These are phyloP conservation scores for Lagenorhynchus albirostris DNA, from an alignment of 2,113 vertebrate genomes.

Conservation along the genomic window DNA sequence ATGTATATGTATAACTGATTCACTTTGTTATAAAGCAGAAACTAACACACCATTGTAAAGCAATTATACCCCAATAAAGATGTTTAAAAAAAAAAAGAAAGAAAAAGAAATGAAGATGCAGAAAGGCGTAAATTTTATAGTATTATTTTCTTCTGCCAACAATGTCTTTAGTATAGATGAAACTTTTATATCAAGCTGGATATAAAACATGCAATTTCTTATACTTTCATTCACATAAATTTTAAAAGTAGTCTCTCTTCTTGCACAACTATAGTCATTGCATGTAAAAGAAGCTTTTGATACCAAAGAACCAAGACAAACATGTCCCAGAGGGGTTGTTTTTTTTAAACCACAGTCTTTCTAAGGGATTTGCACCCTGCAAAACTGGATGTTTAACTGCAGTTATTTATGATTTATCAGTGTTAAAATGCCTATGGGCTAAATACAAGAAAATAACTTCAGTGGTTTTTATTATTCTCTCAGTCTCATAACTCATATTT, in stretches of 20 bases:
- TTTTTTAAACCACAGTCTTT: background rate
- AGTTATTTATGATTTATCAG: slow-evolving; percentile 48
- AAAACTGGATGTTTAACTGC: slow-evolving; percentile 43
- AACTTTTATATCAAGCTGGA: background rate
- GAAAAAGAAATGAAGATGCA: background rate
- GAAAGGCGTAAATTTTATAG: background rate
- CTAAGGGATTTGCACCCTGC: background rate
- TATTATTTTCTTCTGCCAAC: background rate
- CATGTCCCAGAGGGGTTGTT: background rate
- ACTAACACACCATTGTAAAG: no score
- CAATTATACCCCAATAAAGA: no score
- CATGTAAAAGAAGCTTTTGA: background rate
- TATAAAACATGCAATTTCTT: background rate
- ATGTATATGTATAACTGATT: no score
- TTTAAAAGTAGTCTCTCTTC: background rate
- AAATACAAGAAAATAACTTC: slow-evolving; percentile 51
- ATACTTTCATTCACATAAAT: slow-evolving; percentile 31
- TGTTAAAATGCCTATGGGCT: slow-evolving; percentile 41
- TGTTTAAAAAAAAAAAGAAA: no score
- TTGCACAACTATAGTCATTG: background rate
- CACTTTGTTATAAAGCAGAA: no score
- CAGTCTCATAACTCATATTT: slow-evolving; percentile 44
- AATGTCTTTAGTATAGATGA: background rate
- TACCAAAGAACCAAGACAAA: background rate
- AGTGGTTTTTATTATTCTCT: slow-evolving; percentile 45